Base-by-base conservation (phyloP, 2,888 invertebrate species). In the Drosophila subsilvestris region DNA sequence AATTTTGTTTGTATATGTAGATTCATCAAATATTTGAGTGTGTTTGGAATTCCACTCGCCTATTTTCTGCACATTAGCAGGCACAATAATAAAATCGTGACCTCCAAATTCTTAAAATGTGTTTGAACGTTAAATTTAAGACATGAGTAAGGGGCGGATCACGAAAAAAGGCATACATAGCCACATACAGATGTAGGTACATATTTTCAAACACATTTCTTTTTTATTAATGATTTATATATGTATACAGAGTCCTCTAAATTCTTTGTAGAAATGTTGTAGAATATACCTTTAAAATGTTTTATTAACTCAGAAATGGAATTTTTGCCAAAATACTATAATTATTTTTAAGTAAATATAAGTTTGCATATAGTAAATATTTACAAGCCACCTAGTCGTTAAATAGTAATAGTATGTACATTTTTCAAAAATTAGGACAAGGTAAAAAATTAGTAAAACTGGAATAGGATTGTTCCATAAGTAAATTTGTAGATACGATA, bases 401-500 rank as follows among this genome's bases (percentile, higher is more conserved):
- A 7, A 14, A 37, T n/a, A 37, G 37, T 37, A 5, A 5, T n/a
- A 37, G 37, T 37, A 32, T 32, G 12, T 32, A 37, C 2, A 37
- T 37, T n/a, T n/a, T 37, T 37, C 2, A 37, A 6, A 37, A 14
- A 37, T 6, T 37, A 37, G 7, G 12, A 20, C 18, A 32, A 32
- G 22, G 25, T 55, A 29, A 20, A 47, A 14, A 37, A 57, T 17
- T 44, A 54, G n/a, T 25, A 43, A 27, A 9, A 22, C 29, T 56
- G 55, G 48, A 56, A 20, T 48, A 29, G 48, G 22, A 25, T 48
- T 42, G 32, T 48, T 32, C n/a, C 37, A 12, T 45, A 20, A 14
- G 37, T 50, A 65, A 32, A 61, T 71, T 73, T 72, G 63, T 63
- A 63, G 84, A 90, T 90, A 91, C 90, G 90, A 91, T 90, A 90